Conservation (phyloP, 2,888 invertebrate species). For the Julus scanicus region DNA sequence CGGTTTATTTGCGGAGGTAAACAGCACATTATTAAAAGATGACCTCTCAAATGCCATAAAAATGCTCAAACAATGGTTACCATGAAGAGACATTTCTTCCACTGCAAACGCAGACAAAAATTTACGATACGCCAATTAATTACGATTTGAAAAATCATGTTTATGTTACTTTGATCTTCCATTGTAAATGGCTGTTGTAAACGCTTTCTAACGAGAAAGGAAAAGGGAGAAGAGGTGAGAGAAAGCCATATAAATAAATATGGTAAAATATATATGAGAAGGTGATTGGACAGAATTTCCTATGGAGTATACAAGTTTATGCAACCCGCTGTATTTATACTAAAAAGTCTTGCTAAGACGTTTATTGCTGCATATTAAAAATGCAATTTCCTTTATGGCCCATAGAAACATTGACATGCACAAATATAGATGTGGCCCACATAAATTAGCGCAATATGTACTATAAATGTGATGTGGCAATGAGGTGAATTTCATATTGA, state of each 20-base stretch:
- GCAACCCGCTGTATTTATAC: background rate
- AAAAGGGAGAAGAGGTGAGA: constrained; percentile 16
- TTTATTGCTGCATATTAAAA: constrained; percentile 36
- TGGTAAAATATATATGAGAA: background rate
- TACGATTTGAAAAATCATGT: constrained; percentile 30
- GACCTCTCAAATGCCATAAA: constrained; percentile 17
- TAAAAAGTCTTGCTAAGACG: background rate
- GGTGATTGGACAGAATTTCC: constrained; percentile 36
- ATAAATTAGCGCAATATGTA: background rate
- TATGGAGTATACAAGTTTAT: too few species aligned
- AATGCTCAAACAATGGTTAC: constrained; percentile 36
- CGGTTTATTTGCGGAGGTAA: background rate
- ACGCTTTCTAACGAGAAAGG: background rate
- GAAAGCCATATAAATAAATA: constrained; percentile 1
- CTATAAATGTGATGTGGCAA: background rate
- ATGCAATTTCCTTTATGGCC: constrained; percentile 23
- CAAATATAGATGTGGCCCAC: background rate
- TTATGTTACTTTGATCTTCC: constrained; percentile 24
- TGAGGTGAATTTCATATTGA: background rate
- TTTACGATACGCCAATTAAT: constrained; percentile 36
- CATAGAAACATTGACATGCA: constrained; percentile 3
- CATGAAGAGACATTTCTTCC: constrained; percentile 32
- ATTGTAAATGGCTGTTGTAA: constrained; percentile 41
- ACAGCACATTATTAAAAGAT: constrained; percentile 39
- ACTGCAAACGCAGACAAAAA: constrained; percentile 29